A percentile compares a stretch with the other conserved stretches of the same genome.
Evolutionary conservation across 2,888 invertebrate genomes (phyloP).

Genomic region (Autographa pulchrina): DNA sequence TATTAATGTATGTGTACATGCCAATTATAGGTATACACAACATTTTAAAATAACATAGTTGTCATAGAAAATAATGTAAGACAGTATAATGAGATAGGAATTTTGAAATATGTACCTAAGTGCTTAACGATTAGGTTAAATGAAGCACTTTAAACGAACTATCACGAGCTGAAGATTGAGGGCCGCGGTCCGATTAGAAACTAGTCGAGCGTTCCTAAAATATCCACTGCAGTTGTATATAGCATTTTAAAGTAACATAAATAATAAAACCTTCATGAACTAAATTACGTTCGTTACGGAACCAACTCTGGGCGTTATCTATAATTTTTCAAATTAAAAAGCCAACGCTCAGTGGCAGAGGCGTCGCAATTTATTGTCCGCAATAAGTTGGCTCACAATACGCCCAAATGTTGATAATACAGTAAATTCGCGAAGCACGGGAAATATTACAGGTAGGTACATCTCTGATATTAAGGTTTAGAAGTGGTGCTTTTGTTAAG

Average conservation of each 20-base stretch:
- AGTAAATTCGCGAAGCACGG: slow-evolving; percentile 14
- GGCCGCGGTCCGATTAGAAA: no score
- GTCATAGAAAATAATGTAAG: no score
- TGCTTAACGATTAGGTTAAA: no score
- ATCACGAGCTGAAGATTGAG: neutral
- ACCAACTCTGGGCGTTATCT: slow-evolving; percentile 13
- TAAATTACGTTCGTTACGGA: slow-evolving; percentile 4
- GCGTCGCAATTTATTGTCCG: slow-evolving; percentile 40
- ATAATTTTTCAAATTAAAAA: slow-evolving; percentile 50
- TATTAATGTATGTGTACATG: no score
- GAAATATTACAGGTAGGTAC: slow-evolving; percentile 16
- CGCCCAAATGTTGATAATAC: slow-evolving; percentile 27
- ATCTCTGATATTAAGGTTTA: slow-evolving; percentile 6
- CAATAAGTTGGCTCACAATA: slow-evolving; percentile 40
- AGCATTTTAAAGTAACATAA: neutral
- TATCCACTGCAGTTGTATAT: neutral
- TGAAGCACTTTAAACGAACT: neutral
- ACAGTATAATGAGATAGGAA: no score
- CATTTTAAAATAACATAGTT: no score
- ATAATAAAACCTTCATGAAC: neutral
- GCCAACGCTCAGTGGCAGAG: slow-evolving; percentile 12
- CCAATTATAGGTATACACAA: no score
- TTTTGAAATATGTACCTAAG: no score
- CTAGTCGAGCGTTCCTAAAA: neutral
- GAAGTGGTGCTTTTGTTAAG: neutral